These are phyloP conservation scores for Chesias legatella DNA, from an alignment of 2,888 invertebrate species.

Conservation along the genomic window DNA sequence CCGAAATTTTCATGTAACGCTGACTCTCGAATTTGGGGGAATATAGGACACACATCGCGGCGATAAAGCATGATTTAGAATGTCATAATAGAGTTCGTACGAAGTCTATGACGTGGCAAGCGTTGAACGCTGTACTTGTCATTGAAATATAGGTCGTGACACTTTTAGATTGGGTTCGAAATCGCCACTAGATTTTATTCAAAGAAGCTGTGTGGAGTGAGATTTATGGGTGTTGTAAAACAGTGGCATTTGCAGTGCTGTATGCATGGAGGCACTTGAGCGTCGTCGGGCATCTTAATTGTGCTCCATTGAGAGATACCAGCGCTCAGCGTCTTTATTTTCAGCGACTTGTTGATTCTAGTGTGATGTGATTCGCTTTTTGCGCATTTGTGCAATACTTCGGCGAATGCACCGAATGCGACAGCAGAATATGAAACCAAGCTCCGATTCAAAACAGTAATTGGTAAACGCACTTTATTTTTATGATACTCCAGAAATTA, in stretches of 20 bases:
- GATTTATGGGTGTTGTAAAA: constrained; percentile 63
- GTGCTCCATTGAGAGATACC: constrained; percentile 70
- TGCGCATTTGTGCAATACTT: constrained; percentile 13
- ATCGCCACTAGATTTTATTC: constrained; percentile 52
- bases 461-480: no score
- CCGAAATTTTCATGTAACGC: constrained; percentile 38
- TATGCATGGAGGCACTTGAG: constrained; percentile 55
- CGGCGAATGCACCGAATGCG: no score
- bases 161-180: constrained; percentile 45
- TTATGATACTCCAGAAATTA: no score
- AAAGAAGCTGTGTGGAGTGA: constrained; percentile 57
- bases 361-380: constrained; percentile 36
- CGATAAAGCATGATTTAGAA: constrained; percentile 44
- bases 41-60: constrained; percentile 34
- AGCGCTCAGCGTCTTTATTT: constrained; percentile 60
- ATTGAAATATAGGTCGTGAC: constrained; percentile 48
- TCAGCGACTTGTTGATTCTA: constrained; percentile 66
- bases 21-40: constrained; percentile 14
- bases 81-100: constrained; percentile 33
- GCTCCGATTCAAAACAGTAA: no score
- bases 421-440: no score
- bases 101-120: constrained; percentile 59
- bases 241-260: constrained; percentile 54
- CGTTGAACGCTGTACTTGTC: constrained; percentile 48
- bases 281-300: constrained; percentile 72